Conservation (phyloP, 2,797 vertebrate genomes). For the Xenentodon cancila region DNA sequence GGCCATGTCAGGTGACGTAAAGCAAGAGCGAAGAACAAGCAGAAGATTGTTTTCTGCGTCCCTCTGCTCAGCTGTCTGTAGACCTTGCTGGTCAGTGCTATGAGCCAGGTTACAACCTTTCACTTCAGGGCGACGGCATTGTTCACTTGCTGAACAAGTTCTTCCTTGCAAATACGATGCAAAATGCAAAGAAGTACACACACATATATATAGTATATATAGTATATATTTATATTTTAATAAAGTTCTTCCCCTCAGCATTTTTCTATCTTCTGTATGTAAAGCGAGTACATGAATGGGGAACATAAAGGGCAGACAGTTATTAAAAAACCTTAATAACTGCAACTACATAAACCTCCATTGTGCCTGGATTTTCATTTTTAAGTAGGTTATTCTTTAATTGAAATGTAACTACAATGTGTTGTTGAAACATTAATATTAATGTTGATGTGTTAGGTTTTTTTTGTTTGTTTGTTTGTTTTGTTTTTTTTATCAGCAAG, state of each 20-base stretch:
- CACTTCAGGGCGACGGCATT: conserved; percentile 52
- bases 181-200: conserved; percentile 4
- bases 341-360: no score
- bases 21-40: conserved; percentile 70
- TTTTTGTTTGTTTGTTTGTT: not conserved
- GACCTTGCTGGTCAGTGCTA: conserved; percentile 67
- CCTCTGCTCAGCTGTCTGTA: conserved; percentile 63
- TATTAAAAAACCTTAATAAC: no score
- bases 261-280: no score
- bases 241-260: no score
- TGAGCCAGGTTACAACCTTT: conserved; percentile 63
- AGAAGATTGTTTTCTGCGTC: conserved; percentile 75
- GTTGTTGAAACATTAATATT: not conserved
- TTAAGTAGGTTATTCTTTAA: not conserved
- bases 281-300: no score
- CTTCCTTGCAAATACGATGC: conserved; percentile 26
- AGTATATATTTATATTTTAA: no score
- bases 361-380: no score
- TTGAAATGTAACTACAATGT: not conserved
- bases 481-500: no score
- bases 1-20: conserved; percentile 77
- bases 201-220: not conserved
- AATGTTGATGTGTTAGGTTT: not conserved
- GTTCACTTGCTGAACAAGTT: conserved; percentile 43
- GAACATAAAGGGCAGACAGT: no score